Conservation (phyloP, 2,797 vertebrate genomes). For the Vipera ursinii region DNA sequence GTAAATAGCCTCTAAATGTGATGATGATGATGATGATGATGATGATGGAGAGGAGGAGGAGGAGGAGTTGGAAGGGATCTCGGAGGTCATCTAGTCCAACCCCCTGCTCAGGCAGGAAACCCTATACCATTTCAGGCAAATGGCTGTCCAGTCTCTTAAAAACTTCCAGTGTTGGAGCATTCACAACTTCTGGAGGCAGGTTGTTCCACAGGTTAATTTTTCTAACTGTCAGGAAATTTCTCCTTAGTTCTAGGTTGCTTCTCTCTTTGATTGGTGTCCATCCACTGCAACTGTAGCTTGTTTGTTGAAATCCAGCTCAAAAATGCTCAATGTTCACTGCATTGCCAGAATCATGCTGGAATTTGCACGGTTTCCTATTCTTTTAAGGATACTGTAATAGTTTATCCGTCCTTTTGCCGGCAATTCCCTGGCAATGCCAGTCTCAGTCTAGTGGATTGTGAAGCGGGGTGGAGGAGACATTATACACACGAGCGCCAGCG, state of each 20-base stretch:
- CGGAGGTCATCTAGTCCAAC: too few species aligned
- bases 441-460: not conserved
- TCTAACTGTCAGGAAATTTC: too few species aligned
- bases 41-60: too few species aligned
- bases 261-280: too few species aligned
- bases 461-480: not conserved
- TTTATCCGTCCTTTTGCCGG: not conserved
- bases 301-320: constrained; percentile 28
- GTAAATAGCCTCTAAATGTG: constrained; percentile 25
- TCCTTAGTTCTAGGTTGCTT: too few species aligned
- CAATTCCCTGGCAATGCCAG: not conserved
- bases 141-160: too few species aligned
- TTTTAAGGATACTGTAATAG: not conserved
- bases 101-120: too few species aligned
- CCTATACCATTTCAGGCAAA: too few species aligned
- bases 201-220: too few species aligned
- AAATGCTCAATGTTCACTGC: not conserved
- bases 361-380: constrained; percentile 13
- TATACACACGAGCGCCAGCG: not conserved
- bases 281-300: constrained; percentile 6
- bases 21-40: not conserved
- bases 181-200: too few species aligned
- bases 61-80: too few species aligned
- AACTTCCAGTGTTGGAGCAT: too few species aligned
- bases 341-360: not conserved